Evolutionary conservation across 2,797 vertebrate species (phyloP).

Genomic region (Carapus acus): DNA sequence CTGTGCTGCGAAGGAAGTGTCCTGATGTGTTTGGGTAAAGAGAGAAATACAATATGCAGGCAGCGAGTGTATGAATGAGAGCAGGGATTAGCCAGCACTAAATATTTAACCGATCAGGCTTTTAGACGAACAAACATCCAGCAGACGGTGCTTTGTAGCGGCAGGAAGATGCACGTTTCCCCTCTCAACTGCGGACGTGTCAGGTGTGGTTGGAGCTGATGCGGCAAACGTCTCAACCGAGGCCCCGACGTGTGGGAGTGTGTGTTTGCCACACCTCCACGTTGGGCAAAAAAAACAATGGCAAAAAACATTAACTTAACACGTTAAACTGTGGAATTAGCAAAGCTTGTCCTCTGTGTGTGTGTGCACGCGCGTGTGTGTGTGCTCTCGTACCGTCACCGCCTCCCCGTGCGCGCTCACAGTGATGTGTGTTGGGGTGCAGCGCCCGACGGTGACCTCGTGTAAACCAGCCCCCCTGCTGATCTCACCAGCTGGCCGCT

Average conservation of each 20-base stretch:
- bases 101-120: constrained; percentile 1
- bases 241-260: too few relatives aligned
- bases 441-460: constrained; percentile 51
- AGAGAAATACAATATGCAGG: constrained; percentile 11
- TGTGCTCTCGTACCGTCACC: background rate
- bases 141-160: background rate
- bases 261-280: too few relatives aligned
- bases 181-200: constrained; percentile 3
- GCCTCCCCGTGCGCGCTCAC: background rate
- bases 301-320: too few relatives aligned
- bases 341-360: background rate
- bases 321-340: too few relatives aligned
- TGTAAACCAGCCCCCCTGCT: constrained; percentile 51
- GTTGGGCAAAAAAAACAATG: too few relatives aligned
- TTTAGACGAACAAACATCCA: constrained; percentile 6
- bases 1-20: background rate
- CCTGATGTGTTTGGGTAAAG: constrained; percentile 15
- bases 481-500: constrained; percentile 43
- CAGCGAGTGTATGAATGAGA: too few relatives aligned
- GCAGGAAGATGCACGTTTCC: background rate
- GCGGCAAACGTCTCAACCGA: too few relatives aligned
- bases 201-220: too few relatives aligned
- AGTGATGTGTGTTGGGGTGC: constrained; percentile 15
- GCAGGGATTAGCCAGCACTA: constrained; percentile 9
- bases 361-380: background rate